Base-by-base conservation (phyloP, 2,797 vertebrate genomes). In the Hyperoplus lanceolatus region DNA sequence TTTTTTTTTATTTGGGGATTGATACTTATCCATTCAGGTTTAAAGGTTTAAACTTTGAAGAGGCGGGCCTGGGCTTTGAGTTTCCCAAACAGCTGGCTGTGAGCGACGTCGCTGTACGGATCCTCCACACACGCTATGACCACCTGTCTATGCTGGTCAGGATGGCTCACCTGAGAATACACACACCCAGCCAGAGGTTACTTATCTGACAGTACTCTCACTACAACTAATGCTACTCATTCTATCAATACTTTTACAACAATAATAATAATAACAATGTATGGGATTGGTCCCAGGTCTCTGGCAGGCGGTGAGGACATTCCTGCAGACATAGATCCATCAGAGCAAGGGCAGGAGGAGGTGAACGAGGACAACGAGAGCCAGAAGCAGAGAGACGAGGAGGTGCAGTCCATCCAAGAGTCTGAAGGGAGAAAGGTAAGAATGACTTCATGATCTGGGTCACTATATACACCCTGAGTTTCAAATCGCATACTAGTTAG, bases 81-180 rank as follows among this genome's bases (percentile, higher is more conserved):
- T 92, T 99, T 76, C 96, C 97, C 4, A 95, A 93, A 80, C 87
- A 94, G 1, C 87, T 99, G 87, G 95, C 96, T 9, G 46, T 90
- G 63, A 95, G 94, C 49, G 80, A 92, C 2, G 65, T 98, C 0
- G 96, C 95, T 0, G 56, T 99, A 1, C 92, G 96, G 4, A 82
- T 98, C 72, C 89, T 99, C 7, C 96, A 98, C 84, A 97, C 97
- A 0, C 81, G 0, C n/a, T 97, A 97, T 0, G 97, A 99, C 79
- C 97, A 98, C 6, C 13, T 98, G 36, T 96, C 97, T 0, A 89
- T 93, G 0, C 90, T 94, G 16, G 85, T 83, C 42, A 82, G 18
- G 63, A 73, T 76, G 70, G 56, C 71, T 53, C 82, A 79, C 70
- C n/a, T 38, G 49, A 61, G 2, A 14, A 70, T 73, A 9, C 46